Percentiles rank a stretch among this genome's conserved stretches.
phyloP scores from a whole-genome alignment of 1,140 invertebrate species.

The Rhagoletis pomonella region DNA sequence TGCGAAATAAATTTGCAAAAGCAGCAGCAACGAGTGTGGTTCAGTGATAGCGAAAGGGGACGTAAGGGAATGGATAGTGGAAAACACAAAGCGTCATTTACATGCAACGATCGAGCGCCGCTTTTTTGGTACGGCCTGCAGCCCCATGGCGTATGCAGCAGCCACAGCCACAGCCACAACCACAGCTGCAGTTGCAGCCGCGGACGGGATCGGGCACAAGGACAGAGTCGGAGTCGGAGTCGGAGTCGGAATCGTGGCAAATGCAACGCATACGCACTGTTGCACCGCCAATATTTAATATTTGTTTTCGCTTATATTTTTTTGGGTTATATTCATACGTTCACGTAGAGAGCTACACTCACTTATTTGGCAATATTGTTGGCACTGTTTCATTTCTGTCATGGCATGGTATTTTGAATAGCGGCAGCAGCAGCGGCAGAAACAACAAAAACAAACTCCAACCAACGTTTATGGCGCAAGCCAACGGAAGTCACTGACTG shows the following conservation, averaged over 20 bases:
- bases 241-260: not conserved
- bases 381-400: constrained; percentile 10
- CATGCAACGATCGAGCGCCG: not conserved
- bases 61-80: not conserved
- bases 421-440: not conserved
- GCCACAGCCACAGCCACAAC: not conserved
- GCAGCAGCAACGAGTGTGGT: too few species aligned
- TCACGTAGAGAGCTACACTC: not conserved
- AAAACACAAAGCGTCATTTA: not conserved
- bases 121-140: not conserved
- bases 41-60: too few species aligned
- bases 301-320: constrained; percentile 44
- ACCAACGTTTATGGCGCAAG: too few species aligned
- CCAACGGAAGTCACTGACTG: too few species aligned
- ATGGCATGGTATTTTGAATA: not conserved
- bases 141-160: not conserved
- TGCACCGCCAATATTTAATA: not conserved
- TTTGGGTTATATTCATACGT: constrained; percentile 12
- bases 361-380: constrained; percentile 5
- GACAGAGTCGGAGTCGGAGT: too few species aligned
- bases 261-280: constrained; percentile 14
- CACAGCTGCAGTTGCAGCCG: not conserved
- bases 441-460: too few species aligned
- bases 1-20: not conserved
- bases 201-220: not conserved